Evolutionary conservation across 2,888 invertebrate species (phyloP).

Genomic region (Frankliniella intonsa): DNA sequence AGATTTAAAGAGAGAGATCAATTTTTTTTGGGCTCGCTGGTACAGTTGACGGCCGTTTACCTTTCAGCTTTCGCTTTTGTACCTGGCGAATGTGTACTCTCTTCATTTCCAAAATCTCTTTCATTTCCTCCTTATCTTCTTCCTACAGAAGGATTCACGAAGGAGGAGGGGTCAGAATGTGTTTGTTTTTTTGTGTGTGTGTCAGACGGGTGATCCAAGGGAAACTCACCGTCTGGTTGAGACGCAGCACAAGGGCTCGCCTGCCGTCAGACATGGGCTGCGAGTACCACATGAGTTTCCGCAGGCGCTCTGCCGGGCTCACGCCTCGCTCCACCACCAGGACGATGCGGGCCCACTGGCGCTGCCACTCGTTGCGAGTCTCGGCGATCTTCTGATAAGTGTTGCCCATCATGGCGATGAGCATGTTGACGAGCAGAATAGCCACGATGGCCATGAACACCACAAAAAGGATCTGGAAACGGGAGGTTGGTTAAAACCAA

Average conservation of each 20-base stretch:
- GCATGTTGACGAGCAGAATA: constrained; percentile 91
- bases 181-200: background rate
- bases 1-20: background rate
- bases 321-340: constrained; percentile 96
- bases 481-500: constrained; percentile 30
- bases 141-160: constrained; percentile 54
- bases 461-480: constrained; percentile 76
- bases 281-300: constrained; percentile 84
- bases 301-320: constrained; percentile 77
- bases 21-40: constrained; percentile 30
- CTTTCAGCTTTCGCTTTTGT: constrained; percentile 56
- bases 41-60: constrained; percentile 30
- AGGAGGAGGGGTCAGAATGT: background rate
- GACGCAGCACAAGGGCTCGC: constrained; percentile 77
- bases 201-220: background rate
- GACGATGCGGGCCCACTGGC: constrained; percentile 97
- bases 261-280: constrained; percentile 89
- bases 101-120: constrained; percentile 87
- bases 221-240: constrained; percentile 77
- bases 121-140: constrained; percentile 90
- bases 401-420: constrained; percentile 99
- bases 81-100: constrained; percentile 75
- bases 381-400: constrained; percentile 97
- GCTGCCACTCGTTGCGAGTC: constrained; percentile 95
- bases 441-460: constrained; percentile 96